Conservation (phyloP, 2,113 vertebrate genomes). For the Salvelinus alpinus region DNA sequence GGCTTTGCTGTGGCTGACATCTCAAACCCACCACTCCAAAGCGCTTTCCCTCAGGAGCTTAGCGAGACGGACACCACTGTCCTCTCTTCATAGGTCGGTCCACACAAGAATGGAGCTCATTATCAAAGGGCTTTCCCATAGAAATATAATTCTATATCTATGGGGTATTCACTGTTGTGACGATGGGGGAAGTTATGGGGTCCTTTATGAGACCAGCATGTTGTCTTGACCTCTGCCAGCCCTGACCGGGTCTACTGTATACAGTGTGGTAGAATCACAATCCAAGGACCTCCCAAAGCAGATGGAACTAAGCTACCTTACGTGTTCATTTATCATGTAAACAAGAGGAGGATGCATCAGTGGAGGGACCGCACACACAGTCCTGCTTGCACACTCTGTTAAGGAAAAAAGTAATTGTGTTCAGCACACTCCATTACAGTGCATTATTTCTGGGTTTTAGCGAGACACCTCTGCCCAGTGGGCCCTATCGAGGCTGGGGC, state of each 20-base stretch:
- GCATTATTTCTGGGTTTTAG: slow-evolving; percentile 19
- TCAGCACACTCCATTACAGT: not conserved
- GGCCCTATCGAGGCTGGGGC: not conserved
- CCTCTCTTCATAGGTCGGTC: slow-evolving; percentile 2
- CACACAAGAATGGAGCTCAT: not conserved
- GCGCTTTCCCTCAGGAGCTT: not conserved
- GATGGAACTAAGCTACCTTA: not conserved
- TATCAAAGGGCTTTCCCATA: not conserved
- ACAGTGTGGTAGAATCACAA: not conserved
- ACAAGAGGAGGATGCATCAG: not conserved
- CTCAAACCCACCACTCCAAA: slow-evolving; percentile 1
- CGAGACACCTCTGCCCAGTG: slow-evolving; percentile 1
- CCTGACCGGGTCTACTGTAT: not conserved
- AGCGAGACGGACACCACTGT: not conserved
- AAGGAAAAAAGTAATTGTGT: slow-evolving; percentile 6
- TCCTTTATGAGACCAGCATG: not conserved
- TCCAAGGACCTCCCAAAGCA: not conserved
- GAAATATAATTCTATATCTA: not conserved
- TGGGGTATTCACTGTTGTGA: not conserved
- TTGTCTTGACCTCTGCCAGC: not conserved
- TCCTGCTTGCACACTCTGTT: not conserved
- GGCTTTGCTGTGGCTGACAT: not conserved
- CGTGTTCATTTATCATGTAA: not conserved
- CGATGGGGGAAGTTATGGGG: not conserved
- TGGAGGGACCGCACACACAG: not conserved